Percentiles rank a stretch among this genome's conserved stretches.
These are phyloP conservation scores for Carcina quercana DNA, from an alignment of 2,888 invertebrate species.

Conservation along the genomic window DNA sequence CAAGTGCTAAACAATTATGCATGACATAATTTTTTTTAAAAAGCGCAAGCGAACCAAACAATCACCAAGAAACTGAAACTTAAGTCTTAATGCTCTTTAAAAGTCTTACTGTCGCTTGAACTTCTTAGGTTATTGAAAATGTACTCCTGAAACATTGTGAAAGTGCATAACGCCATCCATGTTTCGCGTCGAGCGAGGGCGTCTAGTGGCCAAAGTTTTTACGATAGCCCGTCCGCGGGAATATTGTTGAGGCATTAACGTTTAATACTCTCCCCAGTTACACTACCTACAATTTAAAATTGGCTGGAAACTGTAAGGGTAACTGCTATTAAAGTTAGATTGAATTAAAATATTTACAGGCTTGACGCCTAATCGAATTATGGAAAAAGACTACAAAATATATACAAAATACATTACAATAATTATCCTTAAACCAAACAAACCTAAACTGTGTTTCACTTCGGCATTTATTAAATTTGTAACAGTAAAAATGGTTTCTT, in stretches of 20 bases:
- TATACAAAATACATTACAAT: too few species aligned
- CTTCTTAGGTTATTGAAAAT: slow-evolving; percentile 61
- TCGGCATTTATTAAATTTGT: not conserved
- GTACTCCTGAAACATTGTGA: slow-evolving; percentile 60
- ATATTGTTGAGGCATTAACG: slow-evolving; percentile 68
- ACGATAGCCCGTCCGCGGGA: slow-evolving; percentile 51
- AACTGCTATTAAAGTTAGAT: not conserved
- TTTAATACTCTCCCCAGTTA: slow-evolving; percentile 52
- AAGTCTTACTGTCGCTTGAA: slow-evolving; percentile 39
- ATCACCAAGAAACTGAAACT: too few species aligned
- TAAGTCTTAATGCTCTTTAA: not conserved
- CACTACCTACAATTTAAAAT: slow-evolving; percentile 56
- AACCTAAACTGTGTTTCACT: not conserved
- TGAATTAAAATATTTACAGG: not conserved
- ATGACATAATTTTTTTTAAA: too few species aligned
- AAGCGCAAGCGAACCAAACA: too few species aligned
- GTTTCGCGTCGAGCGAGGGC: slow-evolving; percentile 32
- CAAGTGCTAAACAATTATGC: too few species aligned
- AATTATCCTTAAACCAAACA: not conserved
- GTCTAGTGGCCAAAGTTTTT: slow-evolving; percentile 60
- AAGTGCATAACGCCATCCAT: slow-evolving; percentile 44
- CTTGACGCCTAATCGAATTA: too few species aligned
- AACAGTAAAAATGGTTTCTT: too few species aligned
- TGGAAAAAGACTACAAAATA: too few species aligned
- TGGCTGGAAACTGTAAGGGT: slow-evolving; percentile 24